Conservation (phyloP, 2,888 invertebrate species). For the Nineta flava region DNA sequence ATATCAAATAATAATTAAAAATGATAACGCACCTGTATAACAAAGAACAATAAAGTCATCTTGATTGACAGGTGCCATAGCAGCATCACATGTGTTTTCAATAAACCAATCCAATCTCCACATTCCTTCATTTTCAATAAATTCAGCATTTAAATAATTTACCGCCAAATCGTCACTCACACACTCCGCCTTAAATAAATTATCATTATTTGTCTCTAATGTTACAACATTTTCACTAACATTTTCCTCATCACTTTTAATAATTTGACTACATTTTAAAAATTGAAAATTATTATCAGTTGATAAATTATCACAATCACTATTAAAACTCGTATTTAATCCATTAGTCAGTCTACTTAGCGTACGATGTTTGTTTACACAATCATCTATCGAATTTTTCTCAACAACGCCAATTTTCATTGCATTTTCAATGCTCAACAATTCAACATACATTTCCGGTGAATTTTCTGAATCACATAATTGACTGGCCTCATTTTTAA, state of each 20-base stretch:
- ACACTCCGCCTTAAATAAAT: background rate
- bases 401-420: background rate
- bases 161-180: background rate
- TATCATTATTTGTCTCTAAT: background rate
- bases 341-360: background rate
- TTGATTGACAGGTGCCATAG: background rate
- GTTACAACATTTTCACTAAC: background rate
- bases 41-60: conserved; percentile 38
- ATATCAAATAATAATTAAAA: too few species aligned
- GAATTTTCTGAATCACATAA: background rate
- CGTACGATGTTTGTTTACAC: background rate
- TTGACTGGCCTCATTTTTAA: background rate
- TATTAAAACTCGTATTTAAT: background rate
- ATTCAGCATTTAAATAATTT: conserved; percentile 3
- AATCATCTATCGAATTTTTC: background rate
- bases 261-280: background rate
- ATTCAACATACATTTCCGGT: conserved; percentile 1
- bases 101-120: conserved; percentile 30
- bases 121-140: conserved; percentile 14
- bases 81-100: conserved; percentile 25
- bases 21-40: conserved; percentile 31
- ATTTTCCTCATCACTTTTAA: background rate
- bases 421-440: conserved; percentile 1
- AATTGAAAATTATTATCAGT: background rate
- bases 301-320: background rate